Conservation (phyloP, 2,113 vertebrate genomes). For the Xenopus laevis region DNA sequence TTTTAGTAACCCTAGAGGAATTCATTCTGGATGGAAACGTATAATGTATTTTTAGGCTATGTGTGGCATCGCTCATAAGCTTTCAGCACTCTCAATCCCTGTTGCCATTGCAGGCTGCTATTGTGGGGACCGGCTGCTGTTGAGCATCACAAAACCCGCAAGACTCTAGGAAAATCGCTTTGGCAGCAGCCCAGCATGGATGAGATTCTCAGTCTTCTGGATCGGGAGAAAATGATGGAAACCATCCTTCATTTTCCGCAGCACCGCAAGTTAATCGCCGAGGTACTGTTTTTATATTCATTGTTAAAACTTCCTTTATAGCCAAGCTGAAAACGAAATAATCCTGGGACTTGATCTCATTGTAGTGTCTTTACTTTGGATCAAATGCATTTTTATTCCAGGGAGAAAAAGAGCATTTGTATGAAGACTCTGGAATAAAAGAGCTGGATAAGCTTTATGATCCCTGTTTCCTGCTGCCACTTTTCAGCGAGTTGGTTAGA, state of each 20-base stretch:
- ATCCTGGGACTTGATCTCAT: too few relatives aligned
- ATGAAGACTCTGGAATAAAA: conserved; percentile 52
- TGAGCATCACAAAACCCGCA: conserved; percentile 86
- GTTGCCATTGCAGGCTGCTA: conserved; percentile 64
- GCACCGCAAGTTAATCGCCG: conserved; percentile 65
- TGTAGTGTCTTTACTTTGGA: too few relatives aligned
- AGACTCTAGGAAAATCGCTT: conserved; percentile 82
- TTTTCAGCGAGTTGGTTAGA: conserved; percentile 81
- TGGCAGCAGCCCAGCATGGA: conserved; percentile 88
- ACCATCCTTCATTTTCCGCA: conserved; percentile 83
- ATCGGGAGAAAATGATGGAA: conserved; percentile 72
- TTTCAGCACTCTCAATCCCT: too few relatives aligned
- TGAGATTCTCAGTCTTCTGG: conserved; percentile 79
- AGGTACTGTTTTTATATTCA: conserved; percentile 59
- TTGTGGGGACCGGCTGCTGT: conserved; percentile 89
- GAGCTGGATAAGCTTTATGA: conserved; percentile 74
- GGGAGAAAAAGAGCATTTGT: conserved; percentile 61
- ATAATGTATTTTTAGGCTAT: too few relatives aligned
- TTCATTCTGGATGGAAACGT: too few relatives aligned
- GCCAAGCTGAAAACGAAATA: rapidly evolving
- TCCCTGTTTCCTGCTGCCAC: conserved; percentile 86
- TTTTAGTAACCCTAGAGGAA: too few relatives aligned
- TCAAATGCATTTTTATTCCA: conserved; percentile 50
- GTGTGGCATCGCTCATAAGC: too few relatives aligned
- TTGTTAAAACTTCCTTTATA: background rate